Conservation (phyloP, 2,797 vertebrate species). For the Oryzias dopingdopingensis region DNA sequence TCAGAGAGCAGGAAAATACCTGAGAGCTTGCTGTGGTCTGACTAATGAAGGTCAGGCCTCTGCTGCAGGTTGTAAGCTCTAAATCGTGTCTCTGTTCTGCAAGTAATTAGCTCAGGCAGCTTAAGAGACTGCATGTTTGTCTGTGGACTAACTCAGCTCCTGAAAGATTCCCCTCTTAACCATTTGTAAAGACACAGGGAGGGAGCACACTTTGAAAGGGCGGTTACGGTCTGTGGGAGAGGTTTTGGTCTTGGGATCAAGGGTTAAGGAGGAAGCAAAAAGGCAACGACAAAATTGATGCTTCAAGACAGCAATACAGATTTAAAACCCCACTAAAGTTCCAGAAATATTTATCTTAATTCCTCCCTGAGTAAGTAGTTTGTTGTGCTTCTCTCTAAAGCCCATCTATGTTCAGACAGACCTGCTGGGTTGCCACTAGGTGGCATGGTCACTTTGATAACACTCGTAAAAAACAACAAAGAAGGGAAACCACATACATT, state of each 20-base stretch:
- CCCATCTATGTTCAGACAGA: slow-evolving; percentile 13
- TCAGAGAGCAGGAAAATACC: slow-evolving; percentile 21
- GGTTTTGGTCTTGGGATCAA: slow-evolving; percentile 46
- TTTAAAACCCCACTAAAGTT: slow-evolving; percentile 5
- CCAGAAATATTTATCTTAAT: slow-evolving; percentile 32
- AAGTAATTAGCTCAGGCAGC: slow-evolving; percentile 44
- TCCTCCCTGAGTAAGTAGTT: slow-evolving; percentile 2
- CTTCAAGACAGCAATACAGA: slow-evolving; percentile 29
- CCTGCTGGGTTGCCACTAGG: slow-evolving; percentile 62
- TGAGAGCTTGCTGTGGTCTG: slow-evolving; percentile 30
- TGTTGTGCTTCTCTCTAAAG: slow-evolving; percentile 9
- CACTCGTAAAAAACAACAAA: slow-evolving; percentile 20
- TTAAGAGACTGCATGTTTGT: slow-evolving; percentile 32
- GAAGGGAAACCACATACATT: slow-evolving; percentile 17
- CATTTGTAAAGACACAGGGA: slow-evolving; percentile 44
- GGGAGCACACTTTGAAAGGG: slow-evolving; percentile 46
- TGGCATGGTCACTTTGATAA: slow-evolving; percentile 70
- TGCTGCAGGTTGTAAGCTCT: slow-evolving; percentile 42
- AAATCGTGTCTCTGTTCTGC: slow-evolving; percentile 32
- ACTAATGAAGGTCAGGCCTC: slow-evolving; percentile 63
- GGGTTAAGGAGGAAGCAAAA: slow-evolving; percentile 34
- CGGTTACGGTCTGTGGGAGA: slow-evolving; percentile 47
- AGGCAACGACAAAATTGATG: slow-evolving; percentile 28
- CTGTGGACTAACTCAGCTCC: slow-evolving; percentile 26
- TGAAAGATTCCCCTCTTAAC: slow-evolving; percentile 20